Percentiles rank a stretch among this genome's conserved stretches.
Conservation (phyloP, 2,113 vertebrate species). For the Xerus inauris region DNA sequence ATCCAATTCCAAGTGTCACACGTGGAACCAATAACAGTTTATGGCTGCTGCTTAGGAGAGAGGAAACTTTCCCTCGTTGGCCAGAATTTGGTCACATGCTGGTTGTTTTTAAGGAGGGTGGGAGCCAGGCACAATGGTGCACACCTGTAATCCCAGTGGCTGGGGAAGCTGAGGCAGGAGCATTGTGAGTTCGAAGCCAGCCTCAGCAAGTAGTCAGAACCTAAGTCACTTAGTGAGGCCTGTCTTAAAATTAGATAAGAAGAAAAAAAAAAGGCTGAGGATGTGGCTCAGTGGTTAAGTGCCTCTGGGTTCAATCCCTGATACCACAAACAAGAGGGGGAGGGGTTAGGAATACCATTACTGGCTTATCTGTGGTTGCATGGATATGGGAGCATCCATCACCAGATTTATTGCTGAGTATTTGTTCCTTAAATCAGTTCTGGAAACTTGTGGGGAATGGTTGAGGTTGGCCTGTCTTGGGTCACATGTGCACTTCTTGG, state of each 20-base stretch:
- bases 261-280: too few species aligned
- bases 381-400: background rate
- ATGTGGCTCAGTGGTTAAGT: too few species aligned
- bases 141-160: too few species aligned
- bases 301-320: too few species aligned
- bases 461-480: background rate
- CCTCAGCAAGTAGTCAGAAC: too few species aligned
- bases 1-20: background rate
- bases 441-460: background rate
- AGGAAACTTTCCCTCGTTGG: background rate
- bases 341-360: too few species aligned
- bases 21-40: background rate
- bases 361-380: background rate
- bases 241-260: too few species aligned
- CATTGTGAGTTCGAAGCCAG: too few species aligned
- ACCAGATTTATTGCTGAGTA: background rate
- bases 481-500: background rate
- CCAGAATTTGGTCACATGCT: background rate
- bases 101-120: background rate
- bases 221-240: too few species aligned
- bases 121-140: too few species aligned
- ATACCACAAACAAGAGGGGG: too few species aligned
- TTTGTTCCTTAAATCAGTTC: background rate
- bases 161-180: too few species aligned
- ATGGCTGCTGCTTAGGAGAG: background rate